A percentile compares a stretch with the other conserved stretches of the same genome.
Evolutionary conservation across 2,797 vertebrate species (phyloP).

Genomic region (Alca torda): DNA sequence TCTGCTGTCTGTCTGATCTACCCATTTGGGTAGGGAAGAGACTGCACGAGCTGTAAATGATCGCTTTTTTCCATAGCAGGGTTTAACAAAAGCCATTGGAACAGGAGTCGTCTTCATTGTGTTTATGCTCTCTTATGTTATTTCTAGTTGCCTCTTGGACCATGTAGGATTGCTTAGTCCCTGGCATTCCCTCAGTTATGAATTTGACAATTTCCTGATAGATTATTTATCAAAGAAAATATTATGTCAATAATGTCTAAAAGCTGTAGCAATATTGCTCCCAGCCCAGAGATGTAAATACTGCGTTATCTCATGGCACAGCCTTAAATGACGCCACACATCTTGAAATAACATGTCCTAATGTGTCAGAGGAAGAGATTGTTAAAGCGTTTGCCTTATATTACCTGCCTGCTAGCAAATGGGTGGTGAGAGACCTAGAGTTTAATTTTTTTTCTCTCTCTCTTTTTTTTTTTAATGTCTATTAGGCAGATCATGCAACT

Average conservation of each 20-base stretch:
- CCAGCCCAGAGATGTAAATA: constrained; percentile 53
- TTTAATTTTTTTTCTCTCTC: neutral
- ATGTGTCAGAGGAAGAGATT: constrained; percentile 63
- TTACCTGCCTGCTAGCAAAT: constrained; percentile 70
- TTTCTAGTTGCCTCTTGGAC: neutral
- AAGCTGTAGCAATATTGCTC: constrained; percentile 20
- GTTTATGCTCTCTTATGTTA: neutral
- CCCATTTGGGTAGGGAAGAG: neutral
- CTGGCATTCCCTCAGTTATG: constrained; percentile 10
- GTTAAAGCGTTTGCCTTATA: constrained; percentile 51
- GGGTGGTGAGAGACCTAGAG: constrained; percentile 41
- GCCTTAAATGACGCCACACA: constrained; percentile 61
- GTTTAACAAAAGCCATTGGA: neutral
- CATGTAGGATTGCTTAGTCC: neutral
- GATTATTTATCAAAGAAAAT: constrained; percentile 51
- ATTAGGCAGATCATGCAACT: constrained; percentile 60
- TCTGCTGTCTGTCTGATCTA: neutral
- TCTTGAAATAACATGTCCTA: constrained; percentile 73
- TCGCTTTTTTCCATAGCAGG: neutral
- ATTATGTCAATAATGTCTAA: constrained; percentile 53
- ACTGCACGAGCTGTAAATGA: neutral
- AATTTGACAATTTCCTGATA: constrained; percentile 48
- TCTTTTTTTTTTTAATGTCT: neutral
- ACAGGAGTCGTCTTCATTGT: neutral
- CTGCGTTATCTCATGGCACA: constrained; percentile 62